These are phyloP conservation scores for Neotoma lepida DNA, from an alignment of 2,113 vertebrate genomes.

Conservation along the genomic window DNA sequence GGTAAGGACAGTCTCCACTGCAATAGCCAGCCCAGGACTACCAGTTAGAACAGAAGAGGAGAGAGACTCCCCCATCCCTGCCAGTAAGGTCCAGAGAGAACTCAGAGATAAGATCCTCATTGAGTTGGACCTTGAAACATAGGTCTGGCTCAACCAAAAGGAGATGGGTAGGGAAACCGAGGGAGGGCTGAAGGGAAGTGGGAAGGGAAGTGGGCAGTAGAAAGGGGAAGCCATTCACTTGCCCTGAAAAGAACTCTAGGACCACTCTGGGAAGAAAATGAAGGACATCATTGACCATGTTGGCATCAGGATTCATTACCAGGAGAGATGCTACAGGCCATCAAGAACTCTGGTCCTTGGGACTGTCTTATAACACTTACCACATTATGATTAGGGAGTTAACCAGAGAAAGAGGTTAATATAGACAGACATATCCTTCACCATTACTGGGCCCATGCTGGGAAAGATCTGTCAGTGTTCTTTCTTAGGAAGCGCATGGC, in stretches of 20 bases:
- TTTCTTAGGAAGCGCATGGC: background rate
- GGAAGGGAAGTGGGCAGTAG: background rate
- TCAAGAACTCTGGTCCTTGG: background rate
- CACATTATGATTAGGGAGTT: background rate
- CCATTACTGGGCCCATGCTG: background rate
- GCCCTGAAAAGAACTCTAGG: background rate
- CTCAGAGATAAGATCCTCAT: background rate
- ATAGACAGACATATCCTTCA: background rate
- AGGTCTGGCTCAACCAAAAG: background rate
- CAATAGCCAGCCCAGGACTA: background rate
- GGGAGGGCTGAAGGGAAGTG: background rate
- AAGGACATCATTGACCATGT: background rate
- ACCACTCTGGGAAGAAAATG: background rate
- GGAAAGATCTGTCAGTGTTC: background rate
- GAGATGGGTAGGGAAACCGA: background rate
- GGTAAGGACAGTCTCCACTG: background rate
- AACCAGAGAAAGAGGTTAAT: background rate
- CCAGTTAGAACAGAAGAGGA: background rate
- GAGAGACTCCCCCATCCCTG: background rate
- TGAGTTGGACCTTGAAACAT: background rate
- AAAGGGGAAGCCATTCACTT: background rate
- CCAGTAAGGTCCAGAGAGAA: background rate
- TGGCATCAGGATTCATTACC: background rate
- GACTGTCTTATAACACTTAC: background rate
- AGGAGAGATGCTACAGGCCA: background rate